Evolutionary conservation across 2,888 invertebrate genomes (phyloP).

Genomic region (Acrocyrtus sp.): DNA sequence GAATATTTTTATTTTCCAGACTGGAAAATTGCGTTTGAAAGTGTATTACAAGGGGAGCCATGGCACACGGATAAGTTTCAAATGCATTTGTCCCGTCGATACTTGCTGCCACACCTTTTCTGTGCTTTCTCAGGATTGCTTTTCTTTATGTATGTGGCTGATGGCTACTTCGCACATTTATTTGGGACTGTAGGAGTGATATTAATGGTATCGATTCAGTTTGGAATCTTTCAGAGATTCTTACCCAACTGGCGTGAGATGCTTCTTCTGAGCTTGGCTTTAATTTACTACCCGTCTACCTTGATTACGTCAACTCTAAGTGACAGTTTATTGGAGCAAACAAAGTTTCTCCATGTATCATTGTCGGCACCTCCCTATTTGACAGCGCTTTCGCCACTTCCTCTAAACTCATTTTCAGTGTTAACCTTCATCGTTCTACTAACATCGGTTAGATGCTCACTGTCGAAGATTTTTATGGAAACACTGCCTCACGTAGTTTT

Average conservation of each 20-base stretch:
- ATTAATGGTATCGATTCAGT: constrained; percentile 25
- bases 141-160: background rate
- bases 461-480: constrained; percentile 10
- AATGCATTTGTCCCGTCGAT: constrained; percentile 10
- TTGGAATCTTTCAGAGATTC: constrained; percentile 8
- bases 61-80: constrained; percentile 32
- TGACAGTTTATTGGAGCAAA: constrained; percentile 11
- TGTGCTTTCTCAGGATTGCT: constrained; percentile 12
- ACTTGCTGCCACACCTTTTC: constrained; percentile 33
- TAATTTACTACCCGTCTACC: constrained; percentile 12
- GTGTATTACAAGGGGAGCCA: constrained; percentile 39
- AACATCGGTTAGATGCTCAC: constrained; percentile 7
- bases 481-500: constrained; percentile 44
- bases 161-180: constrained; percentile 1
- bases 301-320: constrained; percentile 4
- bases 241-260: constrained; percentile 23
- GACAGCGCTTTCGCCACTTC: background rate
- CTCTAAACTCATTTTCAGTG: constrained; percentile 6
- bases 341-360: constrained; percentile 12
- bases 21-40: constrained; percentile 58
- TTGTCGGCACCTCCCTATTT: constrained; percentile 15
- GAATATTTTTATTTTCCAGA: constrained; percentile 49
- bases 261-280: constrained; percentile 4
- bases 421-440: background rate
- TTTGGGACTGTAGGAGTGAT: constrained; percentile 23